Evolutionary conservation across 92 coral and sea anemone species (phyloP).

Genomic region (Zoanthus gigantus): DNA sequence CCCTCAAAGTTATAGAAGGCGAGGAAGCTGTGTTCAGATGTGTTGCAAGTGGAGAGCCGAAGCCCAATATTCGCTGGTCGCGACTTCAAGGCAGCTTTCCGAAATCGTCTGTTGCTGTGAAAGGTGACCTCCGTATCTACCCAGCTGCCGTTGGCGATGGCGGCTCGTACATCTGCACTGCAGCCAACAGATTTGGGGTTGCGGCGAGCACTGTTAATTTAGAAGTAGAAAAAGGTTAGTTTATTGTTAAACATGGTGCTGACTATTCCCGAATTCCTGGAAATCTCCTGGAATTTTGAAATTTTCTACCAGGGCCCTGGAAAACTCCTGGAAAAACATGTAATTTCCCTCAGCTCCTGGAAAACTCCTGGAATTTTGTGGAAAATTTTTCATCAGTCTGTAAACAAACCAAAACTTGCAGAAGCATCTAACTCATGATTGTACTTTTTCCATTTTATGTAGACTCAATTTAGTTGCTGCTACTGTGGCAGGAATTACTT

Average conservation of each 20-base stretch:
- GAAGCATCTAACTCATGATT: no score
- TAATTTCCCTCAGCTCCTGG: no score
- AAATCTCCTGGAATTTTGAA: no score
- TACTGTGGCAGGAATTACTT: no score
- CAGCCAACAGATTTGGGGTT: conserved; percentile 87
- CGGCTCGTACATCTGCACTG: conserved; percentile 87
- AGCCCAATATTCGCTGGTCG: conserved; percentile 79
- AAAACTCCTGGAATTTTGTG: no score
- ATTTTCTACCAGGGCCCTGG: no score
- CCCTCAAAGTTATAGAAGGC: conserved; percentile 80
- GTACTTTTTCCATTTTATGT: no score
- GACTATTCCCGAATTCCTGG: no score
- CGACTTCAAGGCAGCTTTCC: conserved; percentile 77
- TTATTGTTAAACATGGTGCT: neutral
- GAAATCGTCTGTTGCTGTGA: conserved; percentile 64
- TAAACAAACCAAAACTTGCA: no score
- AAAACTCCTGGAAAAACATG: no score
- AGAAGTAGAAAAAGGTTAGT: conserved; percentile 83
- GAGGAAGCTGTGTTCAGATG: conserved; percentile 84
- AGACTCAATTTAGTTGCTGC: no score
- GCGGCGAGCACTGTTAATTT: conserved; percentile 68
- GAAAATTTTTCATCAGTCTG: no score
- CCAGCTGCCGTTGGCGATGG: conserved; percentile 71
- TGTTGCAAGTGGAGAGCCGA: conserved; percentile 80
- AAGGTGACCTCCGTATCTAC: conserved; percentile 74